Evolutionary conservation across 2,797 vertebrate genomes (phyloP).

Genomic region (Peromyscus eremicus): DNA sequence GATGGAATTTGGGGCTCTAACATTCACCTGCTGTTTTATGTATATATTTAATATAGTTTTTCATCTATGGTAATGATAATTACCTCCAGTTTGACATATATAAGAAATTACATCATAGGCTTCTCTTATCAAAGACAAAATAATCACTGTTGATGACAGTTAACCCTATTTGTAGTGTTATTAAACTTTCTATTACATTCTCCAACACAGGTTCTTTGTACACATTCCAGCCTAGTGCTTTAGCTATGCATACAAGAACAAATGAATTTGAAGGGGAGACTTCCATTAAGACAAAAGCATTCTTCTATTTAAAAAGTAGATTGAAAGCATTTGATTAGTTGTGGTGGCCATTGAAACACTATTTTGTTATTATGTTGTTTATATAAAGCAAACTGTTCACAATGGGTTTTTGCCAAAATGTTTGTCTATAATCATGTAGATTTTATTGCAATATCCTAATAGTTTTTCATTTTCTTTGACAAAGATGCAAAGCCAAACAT

Average conservation of each 20-base stretch:
- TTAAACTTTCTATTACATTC: not conserved
- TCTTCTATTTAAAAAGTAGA: constrained; percentile 20
- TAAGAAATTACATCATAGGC: constrained; percentile 23
- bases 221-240: not conserved
- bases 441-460: constrained; percentile 66
- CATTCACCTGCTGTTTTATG: not conserved
- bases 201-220: not conserved
- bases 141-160: not conserved
- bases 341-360: not conserved
- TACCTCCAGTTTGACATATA: not conserved
- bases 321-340: constrained; percentile 31
- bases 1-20: constrained; percentile 11
- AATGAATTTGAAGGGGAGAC: constrained; percentile 27
- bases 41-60: constrained; percentile 7
- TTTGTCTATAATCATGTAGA: constrained; percentile 66
- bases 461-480: constrained; percentile 74
- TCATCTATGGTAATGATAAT: not conserved
- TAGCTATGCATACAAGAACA: not conserved
- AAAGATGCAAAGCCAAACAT: constrained; percentile 71
- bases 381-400: constrained; percentile 9
- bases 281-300: constrained; percentile 20
- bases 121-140: constrained; percentile 41
- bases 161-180: constrained; percentile 12
- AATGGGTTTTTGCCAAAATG: constrained; percentile 57
- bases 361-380: constrained; percentile 61